Base-by-base conservation (phyloP, 2,113 vertebrate species). In the Etheostoma spectabile region DNA sequence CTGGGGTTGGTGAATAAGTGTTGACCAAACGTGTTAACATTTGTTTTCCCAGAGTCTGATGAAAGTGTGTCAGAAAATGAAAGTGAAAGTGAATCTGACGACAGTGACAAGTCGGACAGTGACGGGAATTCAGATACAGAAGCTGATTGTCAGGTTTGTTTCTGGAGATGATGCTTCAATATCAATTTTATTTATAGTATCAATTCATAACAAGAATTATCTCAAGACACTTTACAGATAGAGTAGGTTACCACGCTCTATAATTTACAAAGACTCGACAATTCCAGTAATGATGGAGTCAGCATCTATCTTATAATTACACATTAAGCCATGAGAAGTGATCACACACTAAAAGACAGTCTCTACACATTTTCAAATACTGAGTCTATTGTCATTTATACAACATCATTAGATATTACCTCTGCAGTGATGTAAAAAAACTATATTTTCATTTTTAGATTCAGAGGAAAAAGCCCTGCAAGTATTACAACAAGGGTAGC, bases 401-500 rank as follows among this genome's bases (percentile, higher is more conserved):
- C 6, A 12, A 57, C 22, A 8, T 4, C 15, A 19, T 2, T 45
- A 2, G n/a, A 14, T 46, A n/a, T 46, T 42, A 48, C 19, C 19
- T 19, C 11, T n/a, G 5, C 14, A 13, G 7, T 66, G 21, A 59
- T 21, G 4, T 7, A 45, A 24, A 21, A 35, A 21, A 49, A 6
- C 0, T 61, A 1, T 22, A 8, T 51, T 65, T 55, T 59, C 0
- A 8, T 61, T 67, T 66, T 14, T 38, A 82, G 72, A 0, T 8
- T 8, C 0, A 1, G 1, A 3, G 0, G 1, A 30, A 0, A 12
- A 8, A 79, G 16, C 86, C 87, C 13, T 95, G 95, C 70, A 80
- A 11, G 74, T 88, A 67, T 79, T 95, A 95, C 86, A 95, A 95
- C 76, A 30, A 33, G 0, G 64, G 87, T 1, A 1, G 55, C 55